Percentiles rank a stretch among this genome's conserved stretches.
phyloP scores from a whole-genome alignment of 1,140 invertebrate species.

The Heliconius himera region DNA sequence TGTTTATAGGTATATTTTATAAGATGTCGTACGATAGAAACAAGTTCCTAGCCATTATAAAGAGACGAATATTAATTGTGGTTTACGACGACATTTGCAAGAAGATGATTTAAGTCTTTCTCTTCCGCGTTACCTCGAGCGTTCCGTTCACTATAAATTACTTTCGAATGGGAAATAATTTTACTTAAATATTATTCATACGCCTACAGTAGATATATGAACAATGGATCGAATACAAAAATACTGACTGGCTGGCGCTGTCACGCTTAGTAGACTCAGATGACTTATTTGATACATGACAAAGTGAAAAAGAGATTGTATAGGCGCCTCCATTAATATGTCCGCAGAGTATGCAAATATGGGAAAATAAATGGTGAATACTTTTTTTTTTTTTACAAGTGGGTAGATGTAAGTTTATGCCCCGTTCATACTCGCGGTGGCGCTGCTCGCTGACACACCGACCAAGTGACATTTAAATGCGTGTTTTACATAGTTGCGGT shows the following conservation, averaged over 20 bases:
- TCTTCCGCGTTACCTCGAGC: conserved; percentile 42
- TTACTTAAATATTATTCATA: conserved; percentile 20
- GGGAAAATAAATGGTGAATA: conserved; percentile 41
- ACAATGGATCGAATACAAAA: conserved; percentile 21
- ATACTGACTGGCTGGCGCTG: conserved; percentile 23
- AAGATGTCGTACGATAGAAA: conserved; percentile 21
- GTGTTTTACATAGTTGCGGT: conserved; percentile 43
- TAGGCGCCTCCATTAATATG: conserved; percentile 44
- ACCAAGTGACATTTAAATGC: conserved; percentile 55
- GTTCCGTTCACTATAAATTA: conserved; percentile 28
- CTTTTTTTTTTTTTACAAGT: conserved; percentile 40
- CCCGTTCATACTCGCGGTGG: conserved; percentile 20
- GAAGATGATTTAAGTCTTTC: conserved; percentile 44
- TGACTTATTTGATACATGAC: conserved; percentile 41
- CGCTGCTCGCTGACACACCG: conserved; percentile 40
- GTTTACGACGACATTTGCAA: conserved; percentile 44
- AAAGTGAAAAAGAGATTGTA: conserved; percentile 40
- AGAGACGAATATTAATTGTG: conserved; percentile 47
- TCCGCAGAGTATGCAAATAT: conserved; percentile 47
- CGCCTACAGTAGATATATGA: conserved; percentile 12
- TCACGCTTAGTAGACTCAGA: conserved; percentile 22
- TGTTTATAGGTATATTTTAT: conserved; percentile 1
- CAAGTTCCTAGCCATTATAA: conserved; percentile 29
- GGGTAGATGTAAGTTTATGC: conserved; percentile 44
- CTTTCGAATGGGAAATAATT: conserved; percentile 28